Evolutionary conservation across 1,140 invertebrate genomes (phyloP), one percentile per base, ranked within the genome.

Genomic region (Leptoteleia sp.): DNA sequence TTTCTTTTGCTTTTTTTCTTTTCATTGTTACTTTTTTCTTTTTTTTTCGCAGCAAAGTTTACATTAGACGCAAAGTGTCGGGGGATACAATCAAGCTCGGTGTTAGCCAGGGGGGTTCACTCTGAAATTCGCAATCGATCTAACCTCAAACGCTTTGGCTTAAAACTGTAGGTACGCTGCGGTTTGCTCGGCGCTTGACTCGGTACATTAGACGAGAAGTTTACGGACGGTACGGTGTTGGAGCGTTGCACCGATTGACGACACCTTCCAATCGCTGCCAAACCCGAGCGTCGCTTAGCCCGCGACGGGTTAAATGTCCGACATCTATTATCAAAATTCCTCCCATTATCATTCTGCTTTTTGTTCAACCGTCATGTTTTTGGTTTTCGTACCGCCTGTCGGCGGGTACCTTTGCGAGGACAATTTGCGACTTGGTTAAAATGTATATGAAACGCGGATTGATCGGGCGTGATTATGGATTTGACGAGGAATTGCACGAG

Each of bases 71-170:
- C 31, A 43, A 25, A 43, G 19, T 4, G n/a, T 7, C 13, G 25
- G 48, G 31, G 16, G 5, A 13, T 5, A 37, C 11, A 12, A 15
- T 76, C 40, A 42, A n/a, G n/a, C n/a, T n/a, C n/a, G n/a, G n/a
- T n/a, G n/a, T n/a, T n/a, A n/a, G n/a, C n/a, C n/a, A n/a, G n/a
- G 65, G 75, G 79, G 70, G 77, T 54, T 80, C 81, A 83, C 81
- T 81, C 83, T 84, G 47, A 84, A 80, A 81, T 42, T 81, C 73
- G 76, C 80, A 85, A 81, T 79, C 82, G 82, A 59, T 85, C 87
- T 88, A 87, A 89, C 87, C 87, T 89, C 87, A 88, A 76, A 71
- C 87, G 87, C 65, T 89, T 89, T 62, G 87, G 87, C 67, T 89
- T 88, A 86, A 89, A 84, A 87, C 87, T 86, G 87, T 84, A 88